Evolutionary conservation across 2,113 vertebrate species (phyloP), one percentile per base, ranked within the genome.

Genomic region (Aspiorhynchus laticeps): DNA sequence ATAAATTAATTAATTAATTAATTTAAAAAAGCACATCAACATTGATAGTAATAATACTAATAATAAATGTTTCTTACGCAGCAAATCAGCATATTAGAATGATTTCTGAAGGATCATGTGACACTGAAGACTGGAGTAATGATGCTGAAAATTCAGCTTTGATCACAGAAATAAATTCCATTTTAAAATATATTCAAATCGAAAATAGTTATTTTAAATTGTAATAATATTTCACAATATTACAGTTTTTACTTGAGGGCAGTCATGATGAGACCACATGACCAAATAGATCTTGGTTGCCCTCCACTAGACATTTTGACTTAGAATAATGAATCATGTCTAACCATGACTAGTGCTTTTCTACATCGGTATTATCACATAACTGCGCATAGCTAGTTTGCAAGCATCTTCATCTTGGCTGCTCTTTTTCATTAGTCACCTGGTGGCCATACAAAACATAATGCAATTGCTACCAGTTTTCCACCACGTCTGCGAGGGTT

Each of bases 401-500:
- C 75, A 59, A 88, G 86, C 91, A 91, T 88, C 85, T 84, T 81
- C 38, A 81, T 43, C n/a, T n/a, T 28, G 36, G 56, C 33, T 41
- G 36, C 36, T 81, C 14, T 36, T 41, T 65, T 31, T 38, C 38
- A 63, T 82, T 11, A 46, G 59, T 67, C 80, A 63, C 38, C 65
- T 67, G 38, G 31, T 41, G 78, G 33, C 53, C 31, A 24, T 17
- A 56, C 14, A 33, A 69, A 69, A 46, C 63, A 46, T 69, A 69
- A 48, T 33, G 61, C 41, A 65, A 53, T 78, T 33, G 26, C 76
- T 31, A 53, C 46, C 15, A 33, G n/a, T 11, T 84, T 73, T 81
- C 46, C 80, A 86, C 51, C 77, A 73, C 88, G 90, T 90, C 48
- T 90, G 87, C 51, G 90, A 88, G 43, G 73, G 90, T 92, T 89